Evolutionary conservation across 2,888 invertebrate genomes (phyloP).

Genomic region (Meta bourneti): DNA sequence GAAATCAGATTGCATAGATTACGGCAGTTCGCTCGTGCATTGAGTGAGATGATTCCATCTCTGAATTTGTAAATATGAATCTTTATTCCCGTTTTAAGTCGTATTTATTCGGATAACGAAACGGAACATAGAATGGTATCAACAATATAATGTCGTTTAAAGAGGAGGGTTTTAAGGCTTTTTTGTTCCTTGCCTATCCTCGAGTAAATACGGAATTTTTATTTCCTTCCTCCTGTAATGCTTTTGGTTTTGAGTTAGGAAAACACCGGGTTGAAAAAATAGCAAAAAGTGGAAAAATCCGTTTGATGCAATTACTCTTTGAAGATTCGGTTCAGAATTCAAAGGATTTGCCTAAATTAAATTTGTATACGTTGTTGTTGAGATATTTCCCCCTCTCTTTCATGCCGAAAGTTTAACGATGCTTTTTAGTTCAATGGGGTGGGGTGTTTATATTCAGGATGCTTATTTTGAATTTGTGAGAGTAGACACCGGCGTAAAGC

Average conservation of each 20-base stretch:
- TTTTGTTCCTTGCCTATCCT: background rate
- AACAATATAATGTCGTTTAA: slow-evolving; percentile 1
- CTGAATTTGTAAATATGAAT: slow-evolving; percentile 8
- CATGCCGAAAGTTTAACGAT: slow-evolving; percentile 14
- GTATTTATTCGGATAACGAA: slow-evolving; percentile 3
- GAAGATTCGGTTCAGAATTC: slow-evolving; percentile 3
- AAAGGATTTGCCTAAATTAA: slow-evolving; percentile 1
- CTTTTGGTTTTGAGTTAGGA: background rate
- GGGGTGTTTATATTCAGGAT: slow-evolving; percentile 13
- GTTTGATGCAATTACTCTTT: slow-evolving; percentile 3
- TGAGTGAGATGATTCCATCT: background rate
- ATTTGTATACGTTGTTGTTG: slow-evolving; percentile 4
- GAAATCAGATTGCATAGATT: slow-evolving; percentile 43
- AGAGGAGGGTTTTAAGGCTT: background rate
- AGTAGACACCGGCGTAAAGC: slow-evolving; percentile 10
- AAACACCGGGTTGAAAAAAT: background rate
- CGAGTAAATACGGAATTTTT: slow-evolving; percentile 14
- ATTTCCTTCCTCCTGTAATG: background rate
- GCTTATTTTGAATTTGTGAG: slow-evolving; percentile 14
- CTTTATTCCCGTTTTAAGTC: background rate
- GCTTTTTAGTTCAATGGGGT: background rate
- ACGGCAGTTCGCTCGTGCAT: background rate
- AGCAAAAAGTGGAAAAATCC: background rate
- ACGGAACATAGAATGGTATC: slow-evolving; percentile 10
- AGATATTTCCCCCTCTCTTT: background rate